These are phyloP conservation scores for Myrmophylax atrothorax DNA, from an alignment of 2,113 vertebrate species.

Conservation along the genomic window DNA sequence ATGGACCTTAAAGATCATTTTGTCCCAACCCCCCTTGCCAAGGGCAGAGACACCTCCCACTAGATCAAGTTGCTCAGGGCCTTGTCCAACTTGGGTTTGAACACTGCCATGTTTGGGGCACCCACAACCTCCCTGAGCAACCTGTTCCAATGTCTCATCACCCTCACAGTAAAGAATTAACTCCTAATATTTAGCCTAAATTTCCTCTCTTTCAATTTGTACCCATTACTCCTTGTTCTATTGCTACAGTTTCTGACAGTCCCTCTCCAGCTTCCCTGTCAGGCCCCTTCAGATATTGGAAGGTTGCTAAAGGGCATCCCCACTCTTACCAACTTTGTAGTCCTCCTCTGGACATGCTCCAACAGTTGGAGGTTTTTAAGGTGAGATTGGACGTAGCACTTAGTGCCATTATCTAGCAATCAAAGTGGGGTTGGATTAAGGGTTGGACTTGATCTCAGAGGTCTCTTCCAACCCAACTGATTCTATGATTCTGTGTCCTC, in stretches of 20 bases:
- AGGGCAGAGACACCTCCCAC: background rate
- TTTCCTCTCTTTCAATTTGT: background rate
- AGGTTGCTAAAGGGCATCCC: background rate
- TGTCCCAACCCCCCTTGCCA: fast-evolving
- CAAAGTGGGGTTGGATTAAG: too few relatives aligned
- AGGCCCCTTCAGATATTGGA: background rate
- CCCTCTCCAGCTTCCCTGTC: background rate
- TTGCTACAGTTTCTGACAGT: background rate
- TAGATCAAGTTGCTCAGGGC: background rate
- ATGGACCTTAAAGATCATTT: background rate
- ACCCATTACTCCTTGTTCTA: background rate
- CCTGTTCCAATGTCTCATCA: background rate
- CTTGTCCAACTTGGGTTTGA: background rate
- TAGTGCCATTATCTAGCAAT: too few relatives aligned
- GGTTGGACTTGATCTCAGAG: too few relatives aligned
- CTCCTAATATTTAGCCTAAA: background rate
- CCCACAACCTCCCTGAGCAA: background rate
- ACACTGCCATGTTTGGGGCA: background rate
- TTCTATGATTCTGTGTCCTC: background rate
- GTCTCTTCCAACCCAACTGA: too few relatives aligned
- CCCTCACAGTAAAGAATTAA: background rate
- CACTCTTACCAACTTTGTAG: background rate
- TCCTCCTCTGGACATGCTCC: background rate
- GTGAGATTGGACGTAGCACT: too few relatives aligned
- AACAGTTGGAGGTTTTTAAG: too few relatives aligned